Evolutionary conservation across 2,888 invertebrate genomes (phyloP).

Genomic region (Himalopsyche tibetana): DNA sequence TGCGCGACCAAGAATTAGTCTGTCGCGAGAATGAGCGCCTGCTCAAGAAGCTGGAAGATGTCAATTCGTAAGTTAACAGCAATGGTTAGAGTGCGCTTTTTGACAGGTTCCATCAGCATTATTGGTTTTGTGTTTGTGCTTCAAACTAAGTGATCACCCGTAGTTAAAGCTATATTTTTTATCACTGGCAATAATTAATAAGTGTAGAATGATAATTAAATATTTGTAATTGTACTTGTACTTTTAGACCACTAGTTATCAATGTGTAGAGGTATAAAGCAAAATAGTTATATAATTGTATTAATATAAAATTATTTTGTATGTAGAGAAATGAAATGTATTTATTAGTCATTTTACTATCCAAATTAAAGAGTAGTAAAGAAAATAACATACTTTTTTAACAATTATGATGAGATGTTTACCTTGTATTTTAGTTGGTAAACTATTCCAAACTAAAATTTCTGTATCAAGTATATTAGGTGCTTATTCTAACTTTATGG

Average conservation of each 20-base stretch:
- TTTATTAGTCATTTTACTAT: not conserved
- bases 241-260: not conserved
- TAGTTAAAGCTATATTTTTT: conserved; percentile 39
- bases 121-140: conserved; percentile 43
- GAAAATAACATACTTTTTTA: too few species aligned
- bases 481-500: too few species aligned
- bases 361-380: too few species aligned
- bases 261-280: conserved; percentile 10
- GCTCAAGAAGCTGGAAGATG: conserved; percentile 91
- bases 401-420: too few species aligned
- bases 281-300: not conserved
- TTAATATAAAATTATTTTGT: not conserved
- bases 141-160: conserved; percentile 9
- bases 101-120: conserved; percentile 13
- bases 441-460: too few species aligned
- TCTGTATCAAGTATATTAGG: too few species aligned
- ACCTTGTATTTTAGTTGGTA: too few species aligned
- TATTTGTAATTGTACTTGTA: conserved; percentile 6
- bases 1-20: conserved; percentile 92
- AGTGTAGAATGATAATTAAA: not conserved
- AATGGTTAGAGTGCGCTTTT: conserved; percentile 22
- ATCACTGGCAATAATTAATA: not conserved
- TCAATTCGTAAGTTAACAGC: conserved; percentile 83
- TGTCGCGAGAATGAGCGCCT: conserved; percentile 94
- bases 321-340: conserved; percentile 9